Evolutionary conservation across 1,140 invertebrate genomes (phyloP), one percentile per base, ranked within the genome.

Genomic region (Charaxes varanes): DNA sequence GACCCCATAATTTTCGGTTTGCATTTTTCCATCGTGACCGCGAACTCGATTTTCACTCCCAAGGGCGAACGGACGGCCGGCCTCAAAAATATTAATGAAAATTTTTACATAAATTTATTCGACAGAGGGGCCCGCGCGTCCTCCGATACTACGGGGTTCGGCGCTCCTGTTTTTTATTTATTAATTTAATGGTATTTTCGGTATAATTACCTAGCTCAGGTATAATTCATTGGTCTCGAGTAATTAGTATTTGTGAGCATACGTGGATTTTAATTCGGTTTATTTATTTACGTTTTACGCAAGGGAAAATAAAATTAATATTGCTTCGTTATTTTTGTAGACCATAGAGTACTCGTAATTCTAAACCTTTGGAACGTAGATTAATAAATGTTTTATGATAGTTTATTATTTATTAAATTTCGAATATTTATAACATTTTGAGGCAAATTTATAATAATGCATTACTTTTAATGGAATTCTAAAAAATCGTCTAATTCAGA

Each of bases 21-120:
- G 76, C 76, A 82, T 82, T 82, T 80, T 82, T 82, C 78, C 76
- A 78, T 79, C 71, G 70, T 67, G 59, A 78, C 78, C 74, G 71
- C 78, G 76, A 79, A 79, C 73, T 76, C 72, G 77, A 82, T 79
- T 76, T 65, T 54, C 58, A 71, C 62, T 82, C 78, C 78, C 78
- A 72, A 68, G 74, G 78, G 78, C 68, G 57, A 64, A 49, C 70
- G 74, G 68, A 62, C 77, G 73, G 55, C 61, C 68, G 70, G 72
- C 68, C 73, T 77, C 73, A 73, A 79, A 81, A 82, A 82, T 82
- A 82, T 82, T 82, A 82, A 82, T 82, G 78, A 82, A 82, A 82
- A 77, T 80, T 82, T 82, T 82, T 82, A 82, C 78, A 82, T 82
- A 82, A 82, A 82, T 82, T 82, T 82, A 82, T 82, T 72, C 74